A percentile compares a stretch with the other conserved stretches of the same genome.
These are phyloP conservation scores for Stegodyphus mimosarum DNA, from an alignment of 1,140 invertebrate genomes.

Conservation along the genomic window DNA sequence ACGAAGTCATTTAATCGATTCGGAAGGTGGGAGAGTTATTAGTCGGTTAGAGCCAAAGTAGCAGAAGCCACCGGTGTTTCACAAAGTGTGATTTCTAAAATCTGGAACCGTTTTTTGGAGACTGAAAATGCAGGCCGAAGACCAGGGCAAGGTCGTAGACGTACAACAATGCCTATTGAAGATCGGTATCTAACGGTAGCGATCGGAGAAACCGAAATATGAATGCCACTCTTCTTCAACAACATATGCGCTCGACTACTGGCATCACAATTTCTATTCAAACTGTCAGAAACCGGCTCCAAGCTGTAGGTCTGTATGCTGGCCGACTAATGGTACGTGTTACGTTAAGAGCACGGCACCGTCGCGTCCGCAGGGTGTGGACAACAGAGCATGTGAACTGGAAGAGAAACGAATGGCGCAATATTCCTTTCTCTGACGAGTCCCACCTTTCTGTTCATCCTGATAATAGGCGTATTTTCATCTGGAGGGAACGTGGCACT, in stretches of 20 bases:
- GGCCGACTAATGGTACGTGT: background rate
- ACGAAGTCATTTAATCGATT: too few species aligned
- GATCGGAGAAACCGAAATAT: background rate
- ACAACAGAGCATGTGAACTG: background rate
- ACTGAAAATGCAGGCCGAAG: background rate
- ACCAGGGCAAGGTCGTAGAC: background rate
- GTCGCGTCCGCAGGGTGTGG: background rate
- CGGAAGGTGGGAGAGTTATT: too few species aligned
- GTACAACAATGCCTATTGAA: background rate
- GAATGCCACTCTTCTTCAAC: background rate
- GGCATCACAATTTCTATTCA: background rate
- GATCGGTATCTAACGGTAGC: background rate
- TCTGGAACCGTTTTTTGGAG: background rate
- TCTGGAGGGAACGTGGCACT: background rate
- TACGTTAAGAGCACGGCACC: background rate
- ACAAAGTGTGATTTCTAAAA: background rate
- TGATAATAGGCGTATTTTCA: background rate
- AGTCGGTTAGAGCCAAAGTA: background rate
- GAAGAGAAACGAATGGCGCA: background rate
- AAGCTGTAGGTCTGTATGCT: conserved; percentile 1
- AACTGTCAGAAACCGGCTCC: background rate
- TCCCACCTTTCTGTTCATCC: background rate
- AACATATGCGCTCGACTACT: background rate
- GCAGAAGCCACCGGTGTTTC: background rate
- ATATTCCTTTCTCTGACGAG: background rate